Evolutionary conservation across 2,888 invertebrate genomes (phyloP), one percentile per base, ranked within the genome.

Genomic region (Rapana venosa): DNA sequence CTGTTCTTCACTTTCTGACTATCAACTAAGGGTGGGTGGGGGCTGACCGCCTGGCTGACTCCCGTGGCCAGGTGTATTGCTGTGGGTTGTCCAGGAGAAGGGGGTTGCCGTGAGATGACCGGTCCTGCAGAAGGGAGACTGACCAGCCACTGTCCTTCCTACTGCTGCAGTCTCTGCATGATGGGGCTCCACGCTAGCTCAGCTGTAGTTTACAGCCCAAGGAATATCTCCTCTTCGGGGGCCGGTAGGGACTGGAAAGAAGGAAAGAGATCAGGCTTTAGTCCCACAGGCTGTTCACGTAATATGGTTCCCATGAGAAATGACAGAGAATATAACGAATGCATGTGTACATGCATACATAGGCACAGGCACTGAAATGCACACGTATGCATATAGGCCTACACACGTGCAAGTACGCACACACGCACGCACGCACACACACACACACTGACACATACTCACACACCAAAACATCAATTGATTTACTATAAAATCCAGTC

Each of bases 151-250:
- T 66, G 66, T 22, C 74, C 22, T 74, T 61, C 61, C 61, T 36
- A 35, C 20, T 35, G 2, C 17, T 17, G 17, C 26, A 11, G 32
- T 66, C 87, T 35, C 66, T 83, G 81, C 81, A 47, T 22, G 47
- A 11, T 35, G 32, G 30, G 30, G 32, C 4, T 70, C 36, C 32
- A n/a, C 81, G 13, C 20, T 77, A 26, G 58, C 87, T 88, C 90
- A 91, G 90, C 92, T 93, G 90, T 94, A 94, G 91, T 94, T 94
- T 90, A 93, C 93, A 86, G 93, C 93, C 95, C 95, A 95, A 79
- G 94, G 94, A 90, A 94, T 94, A 90, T 95, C 95, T 15, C 94
- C 95, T 91, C 95, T 89, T 91, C 93, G 91, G 36, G 93, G 93
- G 20, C 93, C 94, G 61, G 93, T 90, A 36, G 92, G 91, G 81